Evolutionary conservation across 2,797 vertebrate genomes (phyloP), one percentile per base, ranked within the genome.

Genomic region (Enteromius mattozi): DNA sequence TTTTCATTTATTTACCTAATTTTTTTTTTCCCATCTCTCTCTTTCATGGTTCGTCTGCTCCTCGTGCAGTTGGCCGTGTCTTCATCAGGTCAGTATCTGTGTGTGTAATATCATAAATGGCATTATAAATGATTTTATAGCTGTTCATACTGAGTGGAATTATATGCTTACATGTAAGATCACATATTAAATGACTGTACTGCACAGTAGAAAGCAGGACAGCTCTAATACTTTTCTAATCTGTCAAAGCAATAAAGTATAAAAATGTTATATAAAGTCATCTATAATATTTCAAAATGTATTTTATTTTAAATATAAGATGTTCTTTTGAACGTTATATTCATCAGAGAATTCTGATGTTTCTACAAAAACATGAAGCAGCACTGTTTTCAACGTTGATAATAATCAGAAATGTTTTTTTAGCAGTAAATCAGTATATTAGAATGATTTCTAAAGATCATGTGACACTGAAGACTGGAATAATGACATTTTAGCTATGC

Each of bases 11-110:
- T 76, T 82, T 21, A 82, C 51, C 33, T 4, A 76, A 7, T 65
- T 56, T 83, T 9, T 2, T 42, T 42, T 24, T 80, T 13, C 80
- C 27, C 56, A 51, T 49, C 65, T 83, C 37, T 88, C 13, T 85
- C 24, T 90, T 66, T 90, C 75, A 33, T 24, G 54, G 3, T 68
- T 24, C n/a, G 35, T 13, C 14, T 68, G 51, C 51, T 70, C 19
- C 45, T 63, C 30, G 2, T 42, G 68, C 92, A 91, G 90, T 82
- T 91, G 90, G 90, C 90, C 90, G 0, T 91, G 90, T 87, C 90
- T 91, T 74, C 89, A 91, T 86, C 90, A 91, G 87, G 90, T 91
- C 66, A 86, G 86, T 82, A 33, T 77, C 59, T 40, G 33, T 33
- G 30, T 21, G 16, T 71, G n/a, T 71, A 17, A 27, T 45, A 4